Evolutionary conservation across 1,140 invertebrate species (phyloP).

Genomic region (Bombus waltoni): DNA sequence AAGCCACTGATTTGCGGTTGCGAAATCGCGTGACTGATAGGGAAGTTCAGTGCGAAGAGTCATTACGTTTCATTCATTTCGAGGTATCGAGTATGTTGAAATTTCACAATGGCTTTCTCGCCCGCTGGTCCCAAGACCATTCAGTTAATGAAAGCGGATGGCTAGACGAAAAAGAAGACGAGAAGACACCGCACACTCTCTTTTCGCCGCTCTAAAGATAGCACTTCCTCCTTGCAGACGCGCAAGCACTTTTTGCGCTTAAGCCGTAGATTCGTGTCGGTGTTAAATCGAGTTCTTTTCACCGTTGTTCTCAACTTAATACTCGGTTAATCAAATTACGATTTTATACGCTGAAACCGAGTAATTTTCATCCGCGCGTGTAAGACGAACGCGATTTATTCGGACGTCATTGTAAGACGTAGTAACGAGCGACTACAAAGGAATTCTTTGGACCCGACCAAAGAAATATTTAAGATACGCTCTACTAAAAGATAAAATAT

Average conservation of each 20-base stretch:
- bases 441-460: neutral
- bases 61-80: constrained; percentile 28
- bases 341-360: neutral
- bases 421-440: neutral
- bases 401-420: too few species aligned
- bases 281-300: constrained; percentile 59
- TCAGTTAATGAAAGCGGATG: constrained; percentile 50
- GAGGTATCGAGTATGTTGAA: neutral
- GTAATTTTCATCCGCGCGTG: neutral
- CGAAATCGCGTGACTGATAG: constrained; percentile 3
- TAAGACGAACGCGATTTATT: too few species aligned
- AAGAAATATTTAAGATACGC: neutral
- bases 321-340: neutral
- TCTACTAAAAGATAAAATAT: neutral
- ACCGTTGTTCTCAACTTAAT: constrained; percentile 27
- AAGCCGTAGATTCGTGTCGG: constrained; percentile 67
- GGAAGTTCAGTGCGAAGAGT: neutral
- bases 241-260: constrained; percentile 67
- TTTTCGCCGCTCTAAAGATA: constrained; percentile 74
- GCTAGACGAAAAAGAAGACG: constrained; percentile 54
- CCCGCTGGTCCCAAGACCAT: neutral
- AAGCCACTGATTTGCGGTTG: neutral
- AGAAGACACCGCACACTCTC: constrained; percentile 52
- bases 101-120: constrained; percentile 37
- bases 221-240: constrained; percentile 73